A percentile compares a stretch with the other conserved stretches of the same genome.
Evolutionary conservation across 2,888 invertebrate species (phyloP).

Genomic region (Acrobasis consociella): DNA sequence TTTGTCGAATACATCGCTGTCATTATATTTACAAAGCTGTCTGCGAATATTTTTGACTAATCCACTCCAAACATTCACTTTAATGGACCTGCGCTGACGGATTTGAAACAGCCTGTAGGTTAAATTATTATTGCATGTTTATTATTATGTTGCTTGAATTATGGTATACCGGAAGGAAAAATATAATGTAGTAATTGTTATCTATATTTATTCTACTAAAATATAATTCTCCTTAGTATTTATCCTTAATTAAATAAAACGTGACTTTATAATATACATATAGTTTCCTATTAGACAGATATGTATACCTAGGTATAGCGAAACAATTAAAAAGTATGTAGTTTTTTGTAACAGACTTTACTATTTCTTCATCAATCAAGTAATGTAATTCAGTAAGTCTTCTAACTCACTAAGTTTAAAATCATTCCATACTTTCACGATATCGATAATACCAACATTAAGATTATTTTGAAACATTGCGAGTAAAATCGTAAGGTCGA

Average conservation of each 20-base stretch:
- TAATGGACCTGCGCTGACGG: background rate
- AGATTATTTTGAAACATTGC: conserved; percentile 22
- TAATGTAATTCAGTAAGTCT: too few species aligned
- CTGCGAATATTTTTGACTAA: conserved; percentile 40
- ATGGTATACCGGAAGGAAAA: background rate
- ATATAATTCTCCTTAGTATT: background rate
- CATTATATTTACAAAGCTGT: conserved; percentile 54
- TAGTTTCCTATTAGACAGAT: too few species aligned
- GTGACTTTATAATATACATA: too few species aligned
- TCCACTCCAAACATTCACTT: background rate
- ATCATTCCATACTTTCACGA: background rate
- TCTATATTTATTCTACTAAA: background rate
- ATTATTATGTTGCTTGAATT: background rate
- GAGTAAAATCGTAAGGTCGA: conserved; percentile 8
- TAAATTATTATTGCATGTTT: background rate
- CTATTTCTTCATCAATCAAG: too few species aligned
- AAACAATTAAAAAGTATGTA: too few species aligned
- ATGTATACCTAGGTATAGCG: too few species aligned
- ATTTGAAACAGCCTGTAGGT: conserved; percentile 1
- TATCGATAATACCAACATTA: conserved; percentile 8
- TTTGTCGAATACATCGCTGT: conserved; percentile 59
- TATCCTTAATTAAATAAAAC: too few species aligned
- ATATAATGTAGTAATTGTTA: background rate
- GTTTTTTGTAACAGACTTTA: too few species aligned
- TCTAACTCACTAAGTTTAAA: background rate